Evolutionary conservation across 2,888 invertebrate species (phyloP), one percentile per base, ranked within the genome.

Genomic region (Therioaphis trifolii): DNA sequence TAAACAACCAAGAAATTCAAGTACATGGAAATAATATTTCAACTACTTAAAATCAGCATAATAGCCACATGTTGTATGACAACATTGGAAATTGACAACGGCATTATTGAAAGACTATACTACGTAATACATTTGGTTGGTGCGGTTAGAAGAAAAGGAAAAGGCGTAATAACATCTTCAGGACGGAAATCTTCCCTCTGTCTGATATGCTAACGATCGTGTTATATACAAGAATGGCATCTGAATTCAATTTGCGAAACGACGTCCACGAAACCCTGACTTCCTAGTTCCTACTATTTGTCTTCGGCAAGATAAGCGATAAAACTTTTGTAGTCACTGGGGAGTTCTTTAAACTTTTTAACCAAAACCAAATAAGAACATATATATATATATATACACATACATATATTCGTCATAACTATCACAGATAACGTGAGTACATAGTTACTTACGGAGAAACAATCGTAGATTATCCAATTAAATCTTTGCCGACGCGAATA

Each of bases 181-280:
- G 49, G 21, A 29, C 18, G 35, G n/a, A 11, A 11, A 66, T 66
- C 49, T 55, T 55, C 40, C 2, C 40, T 69, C 27, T 29, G 55
- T 69, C 69, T 43, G 43, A 49, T 69, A 68, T 78, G 68, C 52
- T 71, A 80, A 80, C 71, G 58, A 80, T 71, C 69, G 12, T 71
- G 68, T 58, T 58, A 69, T 79, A 55, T 43, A 79, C 43, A 58
- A 79, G 55, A 58, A 79, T 58, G 69, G 71, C 79, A 71, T 71
- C 43, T 79, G 58, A 79, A 79, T 79, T 79, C 69, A 79, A 79
- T 79, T 79, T 79, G 58, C 79, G 43, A 71, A 71, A 58, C 58
- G 43, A 55, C 69, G 79, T 79, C 69, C 79, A 29, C 66, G 24
- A 43, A 69, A 79, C 55, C 21, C 79, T 43, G 68, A 58, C 55